phyloP scores from a whole-genome alignment of 2,888 invertebrate genomes.

The Pseudococcus viburni region DNA sequence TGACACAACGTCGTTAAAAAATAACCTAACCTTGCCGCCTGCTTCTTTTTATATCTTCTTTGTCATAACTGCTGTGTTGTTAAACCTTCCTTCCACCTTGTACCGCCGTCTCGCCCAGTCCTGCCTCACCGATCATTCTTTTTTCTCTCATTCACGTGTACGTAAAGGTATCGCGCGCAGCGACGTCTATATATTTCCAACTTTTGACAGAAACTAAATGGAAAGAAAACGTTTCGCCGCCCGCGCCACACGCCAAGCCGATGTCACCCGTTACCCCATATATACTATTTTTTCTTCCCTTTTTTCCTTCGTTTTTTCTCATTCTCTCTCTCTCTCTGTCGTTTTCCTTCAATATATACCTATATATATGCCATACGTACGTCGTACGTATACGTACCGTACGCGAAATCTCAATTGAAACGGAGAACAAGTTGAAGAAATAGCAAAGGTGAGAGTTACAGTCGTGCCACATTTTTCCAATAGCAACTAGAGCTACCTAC shows the following conservation, averaged over 20 bases:
- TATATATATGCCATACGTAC: too few relatives aligned
- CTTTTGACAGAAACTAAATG: conserved; percentile 66
- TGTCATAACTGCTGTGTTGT: conserved; percentile 62
- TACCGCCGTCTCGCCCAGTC: not conserved
- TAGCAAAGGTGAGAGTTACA: too few relatives aligned
- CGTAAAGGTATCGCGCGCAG: conserved; percentile 52
- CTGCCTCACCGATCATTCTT: conserved; percentile 51
- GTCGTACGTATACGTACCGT: too few relatives aligned
- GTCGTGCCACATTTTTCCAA: too few relatives aligned
- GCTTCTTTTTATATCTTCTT: conserved; percentile 67
- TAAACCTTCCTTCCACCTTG: not conserved
- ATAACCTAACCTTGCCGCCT: conserved; percentile 64
- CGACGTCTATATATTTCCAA: conserved; percentile 66
- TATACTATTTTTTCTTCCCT: not conserved
- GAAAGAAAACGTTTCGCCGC: conserved; percentile 65
- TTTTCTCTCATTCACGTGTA: conserved; percentile 60
- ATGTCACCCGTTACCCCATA: conserved; percentile 40
- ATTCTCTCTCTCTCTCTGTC: too few relatives aligned
- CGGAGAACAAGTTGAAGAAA: too few relatives aligned
- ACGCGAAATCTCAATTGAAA: not conserved
- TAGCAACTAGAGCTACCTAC: too few relatives aligned
- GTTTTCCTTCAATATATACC: too few relatives aligned
- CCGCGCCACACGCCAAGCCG: not conserved
- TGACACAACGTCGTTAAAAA: conserved; percentile 66
- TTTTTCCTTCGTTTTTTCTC: not conserved